Conservation (phyloP, 2,797 vertebrate genomes). For the Anguilla anguilla region DNA sequence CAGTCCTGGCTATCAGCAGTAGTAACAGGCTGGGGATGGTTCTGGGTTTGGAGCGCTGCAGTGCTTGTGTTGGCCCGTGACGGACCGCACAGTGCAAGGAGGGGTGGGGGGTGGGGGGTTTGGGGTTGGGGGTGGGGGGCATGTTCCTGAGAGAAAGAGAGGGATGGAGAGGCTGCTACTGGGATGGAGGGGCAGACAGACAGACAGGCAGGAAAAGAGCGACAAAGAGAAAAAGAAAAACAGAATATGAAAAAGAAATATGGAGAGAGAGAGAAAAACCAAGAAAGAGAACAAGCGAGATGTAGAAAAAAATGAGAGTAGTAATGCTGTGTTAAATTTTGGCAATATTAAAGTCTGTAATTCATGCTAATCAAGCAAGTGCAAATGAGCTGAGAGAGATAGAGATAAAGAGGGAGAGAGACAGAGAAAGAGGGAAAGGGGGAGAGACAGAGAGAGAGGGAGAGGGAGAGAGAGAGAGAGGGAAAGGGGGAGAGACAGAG, state of each 20-base stretch:
- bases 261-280: neutral
- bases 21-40: conserved; percentile 72
- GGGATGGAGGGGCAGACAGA: neutral
- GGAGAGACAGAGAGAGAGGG: no score
- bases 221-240: neutral
- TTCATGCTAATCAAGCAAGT: neutral
- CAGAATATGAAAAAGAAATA: neutral
- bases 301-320: neutral
- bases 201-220: neutral
- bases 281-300: neutral
- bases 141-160: neutral
- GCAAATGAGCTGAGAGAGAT: no score
- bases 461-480: no score
- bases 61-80: conserved; percentile 27
- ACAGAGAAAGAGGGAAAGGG: no score
- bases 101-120: neutral
- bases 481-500: no score
- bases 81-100: neutral
- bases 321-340: neutral
- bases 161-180: neutral
- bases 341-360: neutral
- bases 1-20: conserved; percentile 62
- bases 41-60: neutral
- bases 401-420: no score
- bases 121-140: neutral